These are phyloP conservation scores for Lytechinus pictus DNA, from an alignment of 35 echinoderm and acorn worm genomes.

Conservation along the genomic window DNA sequence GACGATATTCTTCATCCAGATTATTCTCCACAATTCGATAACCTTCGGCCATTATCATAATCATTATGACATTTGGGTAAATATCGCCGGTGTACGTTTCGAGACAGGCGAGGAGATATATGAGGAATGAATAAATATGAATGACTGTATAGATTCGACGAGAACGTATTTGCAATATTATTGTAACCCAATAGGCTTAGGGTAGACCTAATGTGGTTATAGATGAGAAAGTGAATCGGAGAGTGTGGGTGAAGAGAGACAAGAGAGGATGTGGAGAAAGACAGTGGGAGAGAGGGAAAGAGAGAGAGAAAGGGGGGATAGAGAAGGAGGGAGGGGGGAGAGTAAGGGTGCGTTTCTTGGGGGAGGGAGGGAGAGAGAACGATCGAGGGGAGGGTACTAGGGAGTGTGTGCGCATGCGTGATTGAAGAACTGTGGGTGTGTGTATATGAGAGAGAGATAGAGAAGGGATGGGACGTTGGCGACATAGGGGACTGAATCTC, in stretches of 20 bases:
- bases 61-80: not conserved
- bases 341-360: not conserved
- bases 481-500: no score
- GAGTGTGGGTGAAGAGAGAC: not conserved
- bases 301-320: not conserved
- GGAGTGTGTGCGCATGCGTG: not conserved
- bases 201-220: not conserved
- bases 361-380: not conserved
- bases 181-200: not conserved
- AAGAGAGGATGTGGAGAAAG: not conserved
- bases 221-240: not conserved
- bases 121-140: not conserved
- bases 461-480: no score
- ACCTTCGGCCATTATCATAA: constrained; percentile 3
- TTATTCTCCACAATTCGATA: not conserved
- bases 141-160: not conserved
- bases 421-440: no score
- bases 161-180: not conserved
- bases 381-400: not conserved
- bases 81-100: not conserved
- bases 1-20: not conserved
- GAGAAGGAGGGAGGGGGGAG: not conserved
- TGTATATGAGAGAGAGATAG: no score
- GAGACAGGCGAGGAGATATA: not conserved
- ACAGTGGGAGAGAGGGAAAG: not conserved